These are phyloP conservation scores for Acropora tenuis DNA, from an alignment of 64 coral and sea anemone genomes.

Conservation along the genomic window DNA sequence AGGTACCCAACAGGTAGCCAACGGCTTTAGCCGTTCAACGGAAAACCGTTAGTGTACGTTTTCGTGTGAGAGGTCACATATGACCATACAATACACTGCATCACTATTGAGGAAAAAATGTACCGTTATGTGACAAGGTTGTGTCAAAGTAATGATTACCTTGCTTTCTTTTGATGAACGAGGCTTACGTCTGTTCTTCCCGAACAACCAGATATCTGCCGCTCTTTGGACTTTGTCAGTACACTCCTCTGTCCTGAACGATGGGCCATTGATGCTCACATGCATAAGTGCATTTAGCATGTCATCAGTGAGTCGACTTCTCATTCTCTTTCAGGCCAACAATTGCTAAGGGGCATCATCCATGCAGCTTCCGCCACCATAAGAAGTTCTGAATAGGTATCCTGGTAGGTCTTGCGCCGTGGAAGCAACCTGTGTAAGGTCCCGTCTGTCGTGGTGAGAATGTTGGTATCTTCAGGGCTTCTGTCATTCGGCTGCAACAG, in stretches of 20 bases:
- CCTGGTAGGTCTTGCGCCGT: conserved; percentile 24
- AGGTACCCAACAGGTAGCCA: too few relatives aligned
- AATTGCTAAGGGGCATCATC: conserved; percentile 43
- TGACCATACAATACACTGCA: conserved; percentile 46
- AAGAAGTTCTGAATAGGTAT: conserved; percentile 50
- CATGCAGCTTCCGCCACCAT: conserved; percentile 39
- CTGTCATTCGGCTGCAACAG: conserved; percentile 45
- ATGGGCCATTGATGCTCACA: neutral
- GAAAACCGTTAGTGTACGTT: too few relatives aligned
- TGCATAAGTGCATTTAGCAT: conserved; percentile 42
- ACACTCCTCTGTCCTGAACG: neutral
- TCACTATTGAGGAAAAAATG: conserved; percentile 43
- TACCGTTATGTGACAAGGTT: conserved; percentile 29
- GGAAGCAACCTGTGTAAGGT: conserved; percentile 46
- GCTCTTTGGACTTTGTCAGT: conserved; percentile 44
- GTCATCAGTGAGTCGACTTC: conserved; percentile 38
- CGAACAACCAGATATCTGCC: conserved; percentile 45
- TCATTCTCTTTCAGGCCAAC: conserved; percentile 41
- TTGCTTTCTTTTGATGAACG: conserved; percentile 48
- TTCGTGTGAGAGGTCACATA: neutral
- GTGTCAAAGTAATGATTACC: conserved; percentile 45
- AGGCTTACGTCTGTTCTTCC: conserved; percentile 44
- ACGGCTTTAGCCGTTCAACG: too few relatives aligned
- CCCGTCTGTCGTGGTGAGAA: conserved; percentile 44
- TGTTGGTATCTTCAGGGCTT: conserved; percentile 50